Conservation (phyloP, 2,797 vertebrate genomes). For the Danio choprae region DNA sequence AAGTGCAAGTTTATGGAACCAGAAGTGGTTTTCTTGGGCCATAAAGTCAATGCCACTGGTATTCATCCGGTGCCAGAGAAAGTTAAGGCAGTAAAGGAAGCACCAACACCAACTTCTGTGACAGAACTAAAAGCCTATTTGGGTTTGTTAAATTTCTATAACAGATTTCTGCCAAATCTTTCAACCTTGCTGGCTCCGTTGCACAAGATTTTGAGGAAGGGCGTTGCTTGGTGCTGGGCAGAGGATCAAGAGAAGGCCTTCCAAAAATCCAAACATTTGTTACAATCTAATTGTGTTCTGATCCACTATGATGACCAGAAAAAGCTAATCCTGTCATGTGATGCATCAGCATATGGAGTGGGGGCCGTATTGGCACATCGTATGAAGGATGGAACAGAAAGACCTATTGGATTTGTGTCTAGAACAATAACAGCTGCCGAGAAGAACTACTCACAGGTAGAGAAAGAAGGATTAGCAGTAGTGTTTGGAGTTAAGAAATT, state of each 20-base stretch:
- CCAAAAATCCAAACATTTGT: neutral
- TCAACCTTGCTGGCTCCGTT: neutral
- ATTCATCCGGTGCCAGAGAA: neutral
- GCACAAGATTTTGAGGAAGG: neutral
- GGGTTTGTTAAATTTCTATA: neutral
- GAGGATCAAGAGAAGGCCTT: neutral
- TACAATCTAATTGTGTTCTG: neutral
- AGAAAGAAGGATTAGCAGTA: constrained; percentile 8
- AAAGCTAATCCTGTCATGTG: neutral
- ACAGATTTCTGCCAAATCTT: neutral
- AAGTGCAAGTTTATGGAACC: constrained; percentile 1
- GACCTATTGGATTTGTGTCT: neutral
- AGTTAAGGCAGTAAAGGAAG: neutral
- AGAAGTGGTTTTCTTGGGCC: neutral
- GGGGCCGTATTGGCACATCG: neutral
- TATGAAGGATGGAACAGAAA: neutral
- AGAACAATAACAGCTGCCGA: neutral
- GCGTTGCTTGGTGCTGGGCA: neutral
- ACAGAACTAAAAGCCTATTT: neutral
- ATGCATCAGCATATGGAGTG: neutral
- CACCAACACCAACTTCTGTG: neutral
- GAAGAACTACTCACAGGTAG: neutral
- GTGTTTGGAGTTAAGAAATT: constrained; percentile 11
- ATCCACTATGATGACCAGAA: neutral
- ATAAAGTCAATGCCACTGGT: neutral